These are phyloP conservation scores for Bombyx mandarina DNA, from an alignment of 1,140 invertebrate genomes.

Conservation along the genomic window DNA sequence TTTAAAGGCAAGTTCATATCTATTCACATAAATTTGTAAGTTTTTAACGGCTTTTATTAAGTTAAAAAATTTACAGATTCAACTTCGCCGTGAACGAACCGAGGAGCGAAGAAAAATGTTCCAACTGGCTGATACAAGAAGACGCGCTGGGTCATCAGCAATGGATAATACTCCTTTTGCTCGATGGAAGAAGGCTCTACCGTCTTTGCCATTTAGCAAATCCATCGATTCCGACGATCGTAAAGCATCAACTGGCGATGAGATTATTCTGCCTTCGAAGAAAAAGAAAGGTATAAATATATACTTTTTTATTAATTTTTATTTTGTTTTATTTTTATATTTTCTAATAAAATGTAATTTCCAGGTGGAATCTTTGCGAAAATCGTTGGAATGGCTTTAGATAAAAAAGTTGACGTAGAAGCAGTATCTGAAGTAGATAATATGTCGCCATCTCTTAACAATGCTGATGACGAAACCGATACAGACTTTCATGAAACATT, in stretches of 20 bases:
- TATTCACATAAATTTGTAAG: slow-evolving; percentile 1
- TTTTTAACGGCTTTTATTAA: neutral
- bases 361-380: slow-evolving; percentile 73
- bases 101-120: slow-evolving; percentile 95
- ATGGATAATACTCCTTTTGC: slow-evolving; percentile 74
- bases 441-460: slow-evolving; percentile 29
- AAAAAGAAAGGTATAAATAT: neutral
- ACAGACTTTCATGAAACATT: slow-evolving; percentile 77
- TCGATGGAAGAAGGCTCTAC: slow-evolving; percentile 81
- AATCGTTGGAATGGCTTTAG: slow-evolving; percentile 74
- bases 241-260: slow-evolving; percentile 32
- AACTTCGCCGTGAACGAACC: slow-evolving; percentile 88
- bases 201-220: slow-evolving; percentile 70
- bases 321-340: slow-evolving; percentile 5
- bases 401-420: slow-evolving; percentile 69
- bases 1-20: slow-evolving; percentile 76
- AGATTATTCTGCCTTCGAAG: slow-evolving; percentile 34
- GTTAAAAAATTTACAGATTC: slow-evolving; percentile 70
- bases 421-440: slow-evolving; percentile 17
- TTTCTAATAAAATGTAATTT: slow-evolving; percentile 12
- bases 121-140: slow-evolving; percentile 82
- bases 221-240: slow-evolving; percentile 68
- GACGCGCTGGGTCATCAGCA: slow-evolving; percentile 71
- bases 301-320: neutral
- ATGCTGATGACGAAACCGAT: slow-evolving; percentile 74